Conservation (phyloP, 2,797 vertebrate genomes). For the Lophura swinhoii region DNA sequence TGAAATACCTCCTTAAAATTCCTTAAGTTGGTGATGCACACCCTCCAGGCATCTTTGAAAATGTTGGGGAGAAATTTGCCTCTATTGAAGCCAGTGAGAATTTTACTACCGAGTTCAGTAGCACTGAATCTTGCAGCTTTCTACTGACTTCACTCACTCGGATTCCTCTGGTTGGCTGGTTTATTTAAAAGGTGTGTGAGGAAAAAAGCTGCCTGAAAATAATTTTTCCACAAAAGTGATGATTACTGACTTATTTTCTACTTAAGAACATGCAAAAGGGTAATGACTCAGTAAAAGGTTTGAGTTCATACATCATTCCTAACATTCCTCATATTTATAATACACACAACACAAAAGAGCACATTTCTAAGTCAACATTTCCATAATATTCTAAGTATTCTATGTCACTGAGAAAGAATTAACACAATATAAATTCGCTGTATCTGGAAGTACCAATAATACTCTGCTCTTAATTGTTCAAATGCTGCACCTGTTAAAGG, state of each 20-base stretch:
- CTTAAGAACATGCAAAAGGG: background rate
- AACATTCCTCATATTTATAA: background rate
- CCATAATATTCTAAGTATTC: background rate
- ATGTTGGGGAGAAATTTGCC: constrained; percentile 21
- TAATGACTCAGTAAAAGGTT: background rate
- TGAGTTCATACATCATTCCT: background rate
- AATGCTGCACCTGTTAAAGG: background rate
- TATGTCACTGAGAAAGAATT: background rate
- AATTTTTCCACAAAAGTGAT: background rate
- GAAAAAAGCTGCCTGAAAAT: background rate
- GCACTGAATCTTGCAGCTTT: constrained; percentile 12
- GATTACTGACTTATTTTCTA: background rate
- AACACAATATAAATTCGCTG: background rate
- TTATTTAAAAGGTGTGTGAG: constrained; percentile 16
- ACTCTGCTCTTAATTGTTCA: background rate
- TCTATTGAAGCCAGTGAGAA: constrained; percentile 18
- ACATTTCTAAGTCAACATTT: background rate
- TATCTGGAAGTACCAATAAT: background rate
- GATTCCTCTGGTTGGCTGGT: background rate
- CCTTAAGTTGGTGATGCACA: background rate
- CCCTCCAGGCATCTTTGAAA: constrained; percentile 52
- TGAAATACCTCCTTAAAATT: constrained; percentile 41
- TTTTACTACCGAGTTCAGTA: background rate
- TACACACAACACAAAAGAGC: background rate
- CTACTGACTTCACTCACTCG: background rate